Percentiles rank a stretch among this genome's conserved stretches.
Conservation (phyloP, 1,140 invertebrate species). For the Drosophila nasuta region DNA sequence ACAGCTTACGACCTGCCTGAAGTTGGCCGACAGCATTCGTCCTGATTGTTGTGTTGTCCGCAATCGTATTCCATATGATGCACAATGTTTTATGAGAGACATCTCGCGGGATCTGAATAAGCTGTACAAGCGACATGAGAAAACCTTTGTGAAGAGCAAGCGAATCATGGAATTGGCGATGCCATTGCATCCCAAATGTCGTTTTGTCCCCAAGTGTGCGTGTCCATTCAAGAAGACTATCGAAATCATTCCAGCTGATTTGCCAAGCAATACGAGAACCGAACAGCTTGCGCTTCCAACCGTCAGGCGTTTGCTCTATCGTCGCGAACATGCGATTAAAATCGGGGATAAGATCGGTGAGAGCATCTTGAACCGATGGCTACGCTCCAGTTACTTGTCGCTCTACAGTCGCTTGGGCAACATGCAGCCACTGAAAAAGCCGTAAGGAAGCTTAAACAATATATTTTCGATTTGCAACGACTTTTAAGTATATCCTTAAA, state of each 20-base stretch:
- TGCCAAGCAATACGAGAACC: slow-evolving; percentile 61
- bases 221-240: slow-evolving; percentile 69
- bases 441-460: slow-evolving; percentile 42
- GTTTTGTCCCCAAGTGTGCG: slow-evolving; percentile 63
- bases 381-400: slow-evolving; percentile 72
- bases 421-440: slow-evolving; percentile 50
- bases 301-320: slow-evolving; percentile 48
- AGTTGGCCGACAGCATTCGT: slow-evolving; percentile 51
- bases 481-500: background rate
- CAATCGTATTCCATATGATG: slow-evolving; percentile 60
- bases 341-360: slow-evolving; percentile 60
- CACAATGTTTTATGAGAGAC: slow-evolving; percentile 59
- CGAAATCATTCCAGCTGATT: slow-evolving; percentile 54
- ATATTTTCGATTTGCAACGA: background rate
- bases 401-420: slow-evolving; percentile 75
- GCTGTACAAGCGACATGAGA: slow-evolving; percentile 49
- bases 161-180: slow-evolving; percentile 64
- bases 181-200: slow-evolving; percentile 35
- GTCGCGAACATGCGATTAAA: slow-evolving; percentile 29
- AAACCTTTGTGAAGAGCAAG: slow-evolving; percentile 49
- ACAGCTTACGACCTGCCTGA: slow-evolving; percentile 48
- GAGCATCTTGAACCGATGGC: slow-evolving; percentile 62
- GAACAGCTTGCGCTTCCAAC: slow-evolving; percentile 71
- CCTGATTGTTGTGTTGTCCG: slow-evolving; percentile 63
- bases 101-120: slow-evolving; percentile 55